Evolutionary conservation across 2,888 invertebrate genomes (phyloP), one percentile per base, ranked within the genome.

Genomic region (Abrostola triplasia): DNA sequence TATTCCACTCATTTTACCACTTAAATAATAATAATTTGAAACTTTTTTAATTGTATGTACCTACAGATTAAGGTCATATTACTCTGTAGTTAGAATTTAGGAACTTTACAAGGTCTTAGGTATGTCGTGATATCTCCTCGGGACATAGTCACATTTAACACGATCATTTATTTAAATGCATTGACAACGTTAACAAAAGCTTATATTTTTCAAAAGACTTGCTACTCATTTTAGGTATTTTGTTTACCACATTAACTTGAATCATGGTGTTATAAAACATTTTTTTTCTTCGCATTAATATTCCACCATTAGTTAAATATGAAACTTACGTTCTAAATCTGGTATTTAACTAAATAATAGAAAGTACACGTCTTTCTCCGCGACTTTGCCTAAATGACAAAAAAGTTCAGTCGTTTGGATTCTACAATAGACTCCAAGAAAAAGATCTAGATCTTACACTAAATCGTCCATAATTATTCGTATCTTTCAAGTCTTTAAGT

Each of bases 1-100:
- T 69, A 73, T 69, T 86, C 91, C 92, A 91, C 92, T 90, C 81
- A 92, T 91, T 92, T 90, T 84, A 79, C 86, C 90, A 90, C 84
- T 49, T 67, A 53, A 50, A 76, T 77, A 88, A 86, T 87, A 90
- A 91, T 88, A 92, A 90, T 90, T 90, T 92, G 90, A 92, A 92
- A 92, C 88, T 67, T 58, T 13, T 47, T 41, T 59, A 11, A 36
- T 9, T 36, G 41, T 54, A 35, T 36, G 13, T n/a, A 48, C 42
- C n/a, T 49, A 7, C 10, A 35, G 6, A 10, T 24, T 4, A 35
- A 52, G 48, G 10, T 7, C 53, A 36, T 13, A 59, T 49, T 56
- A 54, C 36, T 47, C 11, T 48, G 36, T 9, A 49, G 61, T 51
- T 56, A 6, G 5, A 51, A 41, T 53, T 75, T 70, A 74, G 73